Base-by-base conservation (phyloP, 2,113 vertebrate species). In the Neoarius graeffei region DNA sequence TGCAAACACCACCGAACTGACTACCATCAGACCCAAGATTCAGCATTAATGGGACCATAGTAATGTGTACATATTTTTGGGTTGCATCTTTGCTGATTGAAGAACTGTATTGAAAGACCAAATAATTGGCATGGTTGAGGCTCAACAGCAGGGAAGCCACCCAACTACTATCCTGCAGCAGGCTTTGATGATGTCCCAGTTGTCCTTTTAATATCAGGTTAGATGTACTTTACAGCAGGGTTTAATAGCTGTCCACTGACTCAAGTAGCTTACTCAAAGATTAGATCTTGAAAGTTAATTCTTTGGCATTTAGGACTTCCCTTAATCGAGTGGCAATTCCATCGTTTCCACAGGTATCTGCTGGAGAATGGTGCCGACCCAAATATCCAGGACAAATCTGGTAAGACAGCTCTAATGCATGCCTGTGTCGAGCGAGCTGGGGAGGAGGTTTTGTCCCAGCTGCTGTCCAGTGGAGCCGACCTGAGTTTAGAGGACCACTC, bases 351-450 rank as follows among this genome's bases (percentile, higher is more conserved):
- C 76, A 95, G 94, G 90, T 98, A 98, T 91, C 96, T 99, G 23
- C 92, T 99, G 85, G 97, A 99, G 91, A 97, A 96, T 86, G 96
- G 95, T 35, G 98, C 97, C 0, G 97, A 99, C 88, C 97, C 98
- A 0, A 98, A 99, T 92, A 99, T 98, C 83, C 98, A 98, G 90
- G 98, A 98, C 93, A 99, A 97, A 90, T 95, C 92, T 0, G 98
- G 98, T 8, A 97, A 96, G 92, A 98, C 97, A 0, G 97, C 98
- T 3, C 76, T 99, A 92, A 98, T 98, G 96, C 97, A 98, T 0
- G 97, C 97, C 0, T 99, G 97, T 88, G 57, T 97, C 35, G 96
- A 96, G 79, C 95, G 93, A 84, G 95, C 96, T 0, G 97, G 96
- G 1, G 90, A 95, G 0, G 96, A 97, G 42, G 95, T 97, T n/a